Evolutionary conservation across 2,797 vertebrate genomes (phyloP), one percentile per base, ranked within the genome.

Genomic region (Cuniculus paca): DNA sequence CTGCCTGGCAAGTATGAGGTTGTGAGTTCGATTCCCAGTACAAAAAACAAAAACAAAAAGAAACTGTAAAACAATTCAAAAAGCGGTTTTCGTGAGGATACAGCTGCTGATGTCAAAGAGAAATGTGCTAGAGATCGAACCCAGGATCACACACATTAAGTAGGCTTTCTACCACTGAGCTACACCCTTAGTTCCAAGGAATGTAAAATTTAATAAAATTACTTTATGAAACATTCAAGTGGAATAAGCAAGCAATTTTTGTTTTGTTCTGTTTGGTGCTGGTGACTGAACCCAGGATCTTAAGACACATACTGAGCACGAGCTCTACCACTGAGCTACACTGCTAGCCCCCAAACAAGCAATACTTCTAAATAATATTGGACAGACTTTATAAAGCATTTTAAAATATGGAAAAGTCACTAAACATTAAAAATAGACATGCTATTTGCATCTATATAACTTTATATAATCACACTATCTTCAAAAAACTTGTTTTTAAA

Each of bases 61-160:
- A 54, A 54, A 19, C 52, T 54, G 63, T 87, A 39, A 84, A 88
- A 68, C 58, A 56, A 70, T 60, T 92, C 24, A 82, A 84, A 93
- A 78, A 94, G 45, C 52, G 11, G 48, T 79, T 97, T 17, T 77
- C 45, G 20, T 78, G 22, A 88, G 19, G 34, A 78, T 88, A 50
- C 84, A 96, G 42, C 22, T 93, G 81, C 60, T 78, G 31, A 87
- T 48, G 31, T 85, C 91, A 90, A 89, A 90, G 52, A 88, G 70
- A 63, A 82, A 36, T 36, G 31, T 52, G 48, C 19, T 52, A 52
- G 31, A 7, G 50, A 52, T 52, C 1, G 5, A 79, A 54, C 50
- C 50, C 34, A 54, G 34, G 10, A 12, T 24, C 50, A 54, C 17
- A 54, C 54, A 60, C 10, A 81, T 28, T 24, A 52, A 24, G 6